Base-by-base conservation (phyloP, 1,140 invertebrate genomes). In the Ceratosolen fusciceps region DNA sequence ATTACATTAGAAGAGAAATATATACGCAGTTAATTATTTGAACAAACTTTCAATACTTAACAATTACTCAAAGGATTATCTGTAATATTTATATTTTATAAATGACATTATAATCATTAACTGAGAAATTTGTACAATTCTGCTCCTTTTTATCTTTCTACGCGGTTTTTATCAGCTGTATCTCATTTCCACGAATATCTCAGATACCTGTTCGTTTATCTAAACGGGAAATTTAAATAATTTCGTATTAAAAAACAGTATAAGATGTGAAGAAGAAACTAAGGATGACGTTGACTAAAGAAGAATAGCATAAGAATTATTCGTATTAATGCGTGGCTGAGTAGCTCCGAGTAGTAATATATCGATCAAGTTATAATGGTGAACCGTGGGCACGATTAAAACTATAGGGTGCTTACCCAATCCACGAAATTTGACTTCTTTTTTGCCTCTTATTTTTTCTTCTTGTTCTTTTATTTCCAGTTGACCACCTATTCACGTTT, bases 291-390 rank as follows among this genome's bases (percentile, higher is more conserved):
- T 62, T 21, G 52, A 26, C 47, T 9, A 5, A 47, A 52, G 52
- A 81, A 68, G 67, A 74, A 71, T 73, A 21, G 65, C 34, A 26
- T 14, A 39, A 52, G 67, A 70, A 70, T 56, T 10, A 58, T 14
- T 71, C 10, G 70, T 54, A 39, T 67, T 72, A 79, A 79, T 73
- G 70, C 56, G 77, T 43, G 77, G 29, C 68, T 70, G 21, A 47
- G 74, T 68, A 78, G 73, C 80, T 74, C 78, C 65, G 79, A 81
- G 81, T n/a, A n/a, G n/a, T 84, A 84, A 85, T 85, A 83, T 83
- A 82, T 84, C 80, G 82, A 81, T 83, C 83, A 84, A 86, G 83
- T 83, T 82, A 86, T 83, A 83, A 82, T 70, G 81, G 76, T 72
- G 77, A 70, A 62, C 70, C 79, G 79, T 56, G 77, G 74, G 77